Evolutionary conservation across 2,888 invertebrate genomes (phyloP), one percentile per base, ranked within the genome.

Genomic region (Eristalis pertinax): DNA sequence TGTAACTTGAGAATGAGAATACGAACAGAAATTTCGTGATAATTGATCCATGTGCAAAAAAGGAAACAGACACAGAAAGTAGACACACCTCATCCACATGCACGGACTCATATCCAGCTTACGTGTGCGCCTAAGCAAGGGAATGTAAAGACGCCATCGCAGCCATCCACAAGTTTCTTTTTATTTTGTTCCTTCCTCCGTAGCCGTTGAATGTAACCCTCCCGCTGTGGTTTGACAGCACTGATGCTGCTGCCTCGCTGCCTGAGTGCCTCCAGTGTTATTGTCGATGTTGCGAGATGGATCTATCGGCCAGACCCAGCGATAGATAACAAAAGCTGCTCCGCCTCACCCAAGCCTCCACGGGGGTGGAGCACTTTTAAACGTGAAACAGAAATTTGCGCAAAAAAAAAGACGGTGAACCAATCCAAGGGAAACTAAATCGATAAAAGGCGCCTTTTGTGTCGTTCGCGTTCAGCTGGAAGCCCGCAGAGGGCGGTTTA

Each of bases 321-420:
- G 84, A 87, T 87, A 84, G 87, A 84, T 73, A 87, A 75, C 83
- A 86, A 86, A 82, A 83, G 74, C 60, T 56, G 19, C 38, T 60
- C 26, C 15, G 2, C 43, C 32, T 1, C 77, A 50, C 8, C 72
- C 43, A n/a, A 50, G 50, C 8, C 41, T n/a, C 60, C 58, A 7
- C 56, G 15, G 13, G 26, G 13, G 50, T 29, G 64, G 38, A 80
- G 62, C 63, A 68, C 15, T 77, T 73, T 69, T 58, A 64, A 76
- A 22, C 26, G 35, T 38, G 62, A 41, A 41, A 13, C 11, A n/a
- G 50, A 50, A 50, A 19, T 50, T 19, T 50, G n/a, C 50, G 1
- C 19, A 50, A 50, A 63, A 68, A 43, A 62, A 64, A n/a, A 22
- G 26, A 64, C 64, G 29, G 22, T 4, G 15, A 26, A 60, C 38